These are phyloP conservation scores for Athene noctua DNA, from an alignment of 2,113 vertebrate species.

Conservation along the genomic window DNA sequence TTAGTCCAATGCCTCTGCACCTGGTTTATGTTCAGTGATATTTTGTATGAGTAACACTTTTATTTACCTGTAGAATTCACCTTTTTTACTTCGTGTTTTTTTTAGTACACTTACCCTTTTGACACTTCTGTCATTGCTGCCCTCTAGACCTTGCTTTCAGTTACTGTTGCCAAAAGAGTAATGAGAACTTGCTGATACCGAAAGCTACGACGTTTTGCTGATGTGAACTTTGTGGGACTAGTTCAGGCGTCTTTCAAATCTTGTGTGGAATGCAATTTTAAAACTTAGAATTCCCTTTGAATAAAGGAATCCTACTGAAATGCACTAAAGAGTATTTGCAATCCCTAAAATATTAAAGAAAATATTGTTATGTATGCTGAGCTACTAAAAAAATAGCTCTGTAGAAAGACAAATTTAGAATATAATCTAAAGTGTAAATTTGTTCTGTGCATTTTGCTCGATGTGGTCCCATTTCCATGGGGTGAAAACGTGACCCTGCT, in stretches of 20 bases:
- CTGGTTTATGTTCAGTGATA: neutral
- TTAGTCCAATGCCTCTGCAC: neutral
- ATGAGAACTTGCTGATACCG: neutral
- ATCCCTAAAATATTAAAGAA: neutral
- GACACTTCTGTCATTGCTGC: neutral
- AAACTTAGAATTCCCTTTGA: neutral
- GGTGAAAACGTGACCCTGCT: neutral
- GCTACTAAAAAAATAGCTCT: neutral
- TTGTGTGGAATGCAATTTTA: neutral
- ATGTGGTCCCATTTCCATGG: rapidly evolving
- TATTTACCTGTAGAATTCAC: neutral
- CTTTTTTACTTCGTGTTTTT: neutral
- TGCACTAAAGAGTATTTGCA: neutral
- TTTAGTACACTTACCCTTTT: neutral
- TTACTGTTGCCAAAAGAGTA: neutral
- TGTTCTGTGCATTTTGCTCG: neutral
- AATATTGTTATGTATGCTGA: neutral
- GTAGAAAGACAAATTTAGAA: neutral
- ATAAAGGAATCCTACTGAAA: neutral
- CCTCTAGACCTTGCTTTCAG: neutral
- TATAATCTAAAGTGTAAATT: neutral
- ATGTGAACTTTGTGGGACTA: neutral
- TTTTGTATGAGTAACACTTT: neutral
- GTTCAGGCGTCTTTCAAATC: neutral
- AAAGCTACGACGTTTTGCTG: neutral